A percentile compares a stretch with the other conserved stretches of the same genome.
Evolutionary conservation across 2,113 vertebrate species (phyloP).

Genomic region (Hippocampus guttulatus): DNA sequence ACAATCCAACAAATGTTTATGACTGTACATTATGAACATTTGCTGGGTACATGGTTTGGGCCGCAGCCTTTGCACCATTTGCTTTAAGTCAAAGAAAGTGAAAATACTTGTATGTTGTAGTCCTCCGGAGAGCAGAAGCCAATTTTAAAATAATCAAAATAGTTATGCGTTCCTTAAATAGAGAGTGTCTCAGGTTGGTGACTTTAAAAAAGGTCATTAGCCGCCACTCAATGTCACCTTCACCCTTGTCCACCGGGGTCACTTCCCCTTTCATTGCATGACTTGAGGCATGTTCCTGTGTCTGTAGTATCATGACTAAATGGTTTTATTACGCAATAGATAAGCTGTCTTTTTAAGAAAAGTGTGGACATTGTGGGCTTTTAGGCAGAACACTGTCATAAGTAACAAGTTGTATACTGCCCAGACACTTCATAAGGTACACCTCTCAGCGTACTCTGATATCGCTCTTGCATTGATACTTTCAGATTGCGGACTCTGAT

Average conservation of each 20-base stretch:
- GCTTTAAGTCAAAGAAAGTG: neutral
- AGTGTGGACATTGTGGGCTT: neutral
- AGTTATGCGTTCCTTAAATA: neutral
- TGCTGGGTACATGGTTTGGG: neutral
- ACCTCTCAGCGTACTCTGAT: neutral
- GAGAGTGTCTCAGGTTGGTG: neutral
- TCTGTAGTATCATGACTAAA: no score
- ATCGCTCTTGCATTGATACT: neutral
- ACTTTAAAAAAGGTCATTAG: constrained; percentile 47
- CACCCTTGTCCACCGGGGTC: constrained; percentile 20
- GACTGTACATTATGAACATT: neutral
- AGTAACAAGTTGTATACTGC: neutral
- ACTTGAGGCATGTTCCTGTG: neutral
- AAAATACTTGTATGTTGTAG: neutral
- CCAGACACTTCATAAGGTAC: neutral
- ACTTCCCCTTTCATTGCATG: constrained; percentile 7
- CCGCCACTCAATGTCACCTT: constrained; percentile 70
- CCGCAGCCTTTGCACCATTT: neutral
- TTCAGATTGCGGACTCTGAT: neutral
- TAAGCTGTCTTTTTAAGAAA: neutral
- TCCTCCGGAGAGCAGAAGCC: neutral
- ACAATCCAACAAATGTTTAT: neutral
- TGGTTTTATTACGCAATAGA: neutral
- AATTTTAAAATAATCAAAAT: neutral
- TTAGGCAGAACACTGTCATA: neutral